A percentile compares a stretch with the other conserved stretches of the same genome.
Evolutionary conservation across 2,113 vertebrate genomes (phyloP).

Genomic region (Gila orcuttii): DNA sequence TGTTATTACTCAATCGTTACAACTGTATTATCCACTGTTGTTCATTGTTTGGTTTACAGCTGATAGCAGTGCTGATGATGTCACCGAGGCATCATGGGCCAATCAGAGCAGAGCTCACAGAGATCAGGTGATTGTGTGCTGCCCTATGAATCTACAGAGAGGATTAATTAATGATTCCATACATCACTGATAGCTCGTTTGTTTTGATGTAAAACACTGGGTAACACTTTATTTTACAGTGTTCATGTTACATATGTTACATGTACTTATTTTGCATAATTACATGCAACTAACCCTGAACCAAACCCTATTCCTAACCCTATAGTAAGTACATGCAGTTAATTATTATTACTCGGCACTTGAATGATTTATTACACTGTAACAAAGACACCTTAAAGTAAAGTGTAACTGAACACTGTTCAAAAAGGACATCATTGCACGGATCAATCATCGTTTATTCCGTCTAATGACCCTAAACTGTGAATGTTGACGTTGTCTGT

Average conservation of each 20-base stretch:
- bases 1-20: neutral
- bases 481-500: neutral
- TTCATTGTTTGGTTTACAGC: slow-evolving; percentile 33
- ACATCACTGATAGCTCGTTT: neutral
- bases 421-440: no score
- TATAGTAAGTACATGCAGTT: no score
- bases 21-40: neutral
- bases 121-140: slow-evolving; percentile 48
- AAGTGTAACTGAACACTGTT: no score
- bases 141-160: neutral
- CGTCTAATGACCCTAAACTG: neutral
- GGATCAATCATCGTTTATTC: neutral
- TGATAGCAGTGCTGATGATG: slow-evolving; percentile 36
- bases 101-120: neutral
- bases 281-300: no score
- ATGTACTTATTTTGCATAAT: no score
- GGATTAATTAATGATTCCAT: neutral
- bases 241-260: no score
- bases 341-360: no score
- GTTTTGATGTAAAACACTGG: neutral
- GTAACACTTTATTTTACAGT: no score
- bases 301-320: no score
- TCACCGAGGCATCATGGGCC: slow-evolving; percentile 10
- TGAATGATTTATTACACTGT: no score
- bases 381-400: no score